Percentiles rank a stretch among this genome's conserved stretches.
These are phyloP conservation scores for Antennarius striatus DNA, from an alignment of 2,113 vertebrate genomes.

Conservation along the genomic window DNA sequence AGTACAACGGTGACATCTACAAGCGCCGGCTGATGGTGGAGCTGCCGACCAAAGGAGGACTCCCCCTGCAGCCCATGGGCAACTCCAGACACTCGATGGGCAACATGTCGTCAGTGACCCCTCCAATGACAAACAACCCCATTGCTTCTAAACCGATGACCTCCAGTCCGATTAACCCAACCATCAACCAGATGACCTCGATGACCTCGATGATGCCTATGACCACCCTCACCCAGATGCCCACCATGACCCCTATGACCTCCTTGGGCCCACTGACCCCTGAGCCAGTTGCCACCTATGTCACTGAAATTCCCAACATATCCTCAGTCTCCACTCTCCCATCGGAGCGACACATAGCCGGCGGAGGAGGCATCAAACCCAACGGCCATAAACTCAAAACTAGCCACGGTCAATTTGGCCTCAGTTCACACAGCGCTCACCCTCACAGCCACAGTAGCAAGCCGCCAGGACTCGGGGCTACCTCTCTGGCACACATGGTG, in stretches of 20 bases:
- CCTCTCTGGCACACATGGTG: constrained; percentile 69
- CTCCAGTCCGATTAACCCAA: constrained; percentile 54
- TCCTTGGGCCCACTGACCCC: constrained; percentile 77
- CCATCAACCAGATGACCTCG: constrained; percentile 50
- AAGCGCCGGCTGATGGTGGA: constrained; percentile 92
- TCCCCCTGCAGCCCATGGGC: constrained; percentile 89
- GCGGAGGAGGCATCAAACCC: constrained; percentile 72
- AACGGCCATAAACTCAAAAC: constrained; percentile 89
- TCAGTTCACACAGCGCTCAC: constrained; percentile 62
- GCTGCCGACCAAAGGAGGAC: constrained; percentile 88
- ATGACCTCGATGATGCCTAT: constrained; percentile 57
- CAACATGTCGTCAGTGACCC: constrained; percentile 62
- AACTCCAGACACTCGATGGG: constrained; percentile 76
- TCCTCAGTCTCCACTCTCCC: constrained; percentile 68
- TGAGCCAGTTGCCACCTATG: constrained; percentile 85
- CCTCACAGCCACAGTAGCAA: constrained; percentile 74
- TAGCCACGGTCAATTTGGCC: constrained; percentile 53
- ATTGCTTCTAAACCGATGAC: constrained; percentile 68
- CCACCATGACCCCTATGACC: constrained; percentile 37
- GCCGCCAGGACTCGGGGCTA: constrained; percentile 62
- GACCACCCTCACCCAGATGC: constrained; percentile 52
- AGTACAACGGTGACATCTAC: constrained; percentile 93
- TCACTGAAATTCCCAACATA: constrained; percentile 85
- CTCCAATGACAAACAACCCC: constrained; percentile 63
- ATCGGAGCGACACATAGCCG: constrained; percentile 62